Evolutionary conservation across 1,140 invertebrate species (phyloP).

Genomic region (Drosophila varians): DNA sequence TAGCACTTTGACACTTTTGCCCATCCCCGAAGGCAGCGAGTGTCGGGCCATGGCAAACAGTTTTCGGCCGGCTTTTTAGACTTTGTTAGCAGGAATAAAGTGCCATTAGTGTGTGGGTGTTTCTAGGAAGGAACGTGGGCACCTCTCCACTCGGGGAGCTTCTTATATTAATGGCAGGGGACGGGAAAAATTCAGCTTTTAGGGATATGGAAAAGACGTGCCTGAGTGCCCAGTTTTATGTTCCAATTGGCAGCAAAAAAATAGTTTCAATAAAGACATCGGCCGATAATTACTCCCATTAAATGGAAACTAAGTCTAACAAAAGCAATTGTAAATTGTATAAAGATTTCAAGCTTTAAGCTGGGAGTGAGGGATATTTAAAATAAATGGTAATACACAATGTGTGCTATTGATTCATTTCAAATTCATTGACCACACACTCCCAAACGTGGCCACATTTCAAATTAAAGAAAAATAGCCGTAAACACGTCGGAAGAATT

Average conservation of each 20-base stretch:
- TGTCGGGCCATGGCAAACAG: slow-evolving; percentile 31
- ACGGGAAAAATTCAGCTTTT: slow-evolving; percentile 36
- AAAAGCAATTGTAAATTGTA: not conserved
- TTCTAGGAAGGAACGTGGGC: not conserved
- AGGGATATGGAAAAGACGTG: slow-evolving; percentile 47
- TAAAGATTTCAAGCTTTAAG: not conserved
- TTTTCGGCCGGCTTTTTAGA: slow-evolving; percentile 56
- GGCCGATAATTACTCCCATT: not conserved
- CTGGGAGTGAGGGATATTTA: slow-evolving; percentile 4
- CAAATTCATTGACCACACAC: slow-evolving; percentile 15
- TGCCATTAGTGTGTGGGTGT: slow-evolving; percentile 50
- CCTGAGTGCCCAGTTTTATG: slow-evolving; percentile 39
- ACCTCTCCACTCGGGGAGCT: slow-evolving; percentile 28
- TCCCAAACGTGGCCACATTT: slow-evolving; percentile 10
- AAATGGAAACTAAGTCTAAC: not conserved
- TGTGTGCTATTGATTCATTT: slow-evolving; percentile 10
- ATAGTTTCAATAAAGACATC: not conserved
- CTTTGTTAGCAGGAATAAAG: slow-evolving; percentile 38
- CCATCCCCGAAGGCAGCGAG: slow-evolving; percentile 38
- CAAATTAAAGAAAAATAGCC: slow-evolving; percentile 38
- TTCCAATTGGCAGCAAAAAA: not conserved
- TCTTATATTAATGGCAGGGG: slow-evolving; percentile 63
- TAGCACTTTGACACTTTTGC: slow-evolving; percentile 75
- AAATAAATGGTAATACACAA: not conserved
- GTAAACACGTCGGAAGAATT: slow-evolving; percentile 29